phyloP scores from a whole-genome alignment of 2,888 invertebrate genomes.

The Caradrina clavipalpis region DNA sequence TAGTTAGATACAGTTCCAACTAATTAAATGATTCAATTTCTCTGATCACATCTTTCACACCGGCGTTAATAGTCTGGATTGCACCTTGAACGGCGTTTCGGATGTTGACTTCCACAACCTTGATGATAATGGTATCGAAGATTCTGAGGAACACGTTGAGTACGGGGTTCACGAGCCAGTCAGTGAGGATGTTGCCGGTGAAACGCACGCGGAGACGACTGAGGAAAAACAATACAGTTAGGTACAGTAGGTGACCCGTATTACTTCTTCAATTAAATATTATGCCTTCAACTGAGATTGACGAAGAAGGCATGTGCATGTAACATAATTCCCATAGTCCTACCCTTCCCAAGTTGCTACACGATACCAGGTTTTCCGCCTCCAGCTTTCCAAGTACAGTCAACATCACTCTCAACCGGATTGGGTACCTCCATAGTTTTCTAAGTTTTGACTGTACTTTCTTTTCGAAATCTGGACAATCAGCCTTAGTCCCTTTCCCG shows the following conservation, averaged over 20 bases:
- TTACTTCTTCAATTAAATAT: too few species aligned
- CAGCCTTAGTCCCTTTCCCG: too few species aligned
- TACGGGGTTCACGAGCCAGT: slow-evolving; percentile 89
- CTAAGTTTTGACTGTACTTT: too few species aligned
- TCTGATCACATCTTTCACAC: slow-evolving; percentile 72
- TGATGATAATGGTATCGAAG: slow-evolving; percentile 86
- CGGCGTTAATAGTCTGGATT: slow-evolving; percentile 80
- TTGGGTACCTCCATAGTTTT: too few species aligned
- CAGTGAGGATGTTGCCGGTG: slow-evolving; percentile 85
- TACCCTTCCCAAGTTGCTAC: too few species aligned
- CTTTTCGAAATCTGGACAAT: neutral
- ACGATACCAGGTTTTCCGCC: too few species aligned
- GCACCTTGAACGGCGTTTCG: slow-evolving; percentile 74
- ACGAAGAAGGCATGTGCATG: too few species aligned
- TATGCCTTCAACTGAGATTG: too few species aligned
- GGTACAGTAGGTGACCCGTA: too few species aligned
- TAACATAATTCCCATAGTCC: too few species aligned
- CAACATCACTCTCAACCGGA: too few species aligned
- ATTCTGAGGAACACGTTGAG: slow-evolving; percentile 82
- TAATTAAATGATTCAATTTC: slow-evolving; percentile 72
- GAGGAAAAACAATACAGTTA: slow-evolving; percentile 58
- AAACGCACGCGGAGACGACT: slow-evolving; percentile 87
- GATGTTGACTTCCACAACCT: slow-evolving; percentile 82
- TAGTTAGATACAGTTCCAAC: slow-evolving; percentile 28
- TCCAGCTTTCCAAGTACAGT: too few species aligned